A percentile compares a stretch with the other conserved stretches of the same genome.
Evolutionary conservation across 1,140 invertebrate genomes (phyloP).

Genomic region (Drosophila trapezifrons): DNA sequence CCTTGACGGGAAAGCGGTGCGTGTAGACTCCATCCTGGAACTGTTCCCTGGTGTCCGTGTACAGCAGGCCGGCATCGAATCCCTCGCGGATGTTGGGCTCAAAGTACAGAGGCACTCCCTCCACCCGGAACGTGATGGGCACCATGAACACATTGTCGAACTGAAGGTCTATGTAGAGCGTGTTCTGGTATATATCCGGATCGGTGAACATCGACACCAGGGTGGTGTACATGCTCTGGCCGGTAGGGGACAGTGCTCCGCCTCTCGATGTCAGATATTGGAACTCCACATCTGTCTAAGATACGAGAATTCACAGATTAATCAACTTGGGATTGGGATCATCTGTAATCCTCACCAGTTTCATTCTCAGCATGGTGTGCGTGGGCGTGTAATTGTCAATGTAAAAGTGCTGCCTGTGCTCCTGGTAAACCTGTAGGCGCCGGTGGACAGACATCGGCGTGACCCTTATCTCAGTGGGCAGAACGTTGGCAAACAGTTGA

Average conservation of each 20-base stretch:
- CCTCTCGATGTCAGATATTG: conserved; percentile 59
- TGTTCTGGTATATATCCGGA: conserved; percentile 72
- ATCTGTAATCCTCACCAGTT: conserved; percentile 49
- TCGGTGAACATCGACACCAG: conserved; percentile 60
- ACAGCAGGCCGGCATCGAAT: conserved; percentile 61
- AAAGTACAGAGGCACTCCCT: conserved; percentile 71
- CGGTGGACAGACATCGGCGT: conserved; percentile 32
- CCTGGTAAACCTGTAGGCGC: conserved; percentile 54
- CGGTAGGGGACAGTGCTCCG: conserved; percentile 47
- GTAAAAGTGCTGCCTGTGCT: conserved; percentile 50
- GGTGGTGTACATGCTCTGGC: conserved; percentile 73
- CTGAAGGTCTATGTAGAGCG: conserved; percentile 56
- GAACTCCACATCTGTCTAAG: conserved; percentile 40
- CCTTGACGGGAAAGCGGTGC: conserved; percentile 41
- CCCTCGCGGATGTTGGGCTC: conserved; percentile 59
- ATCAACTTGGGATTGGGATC: background rate
- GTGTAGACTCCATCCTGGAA: conserved; percentile 44
- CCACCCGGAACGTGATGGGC: conserved; percentile 64
- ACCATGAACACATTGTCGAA: conserved; percentile 63
- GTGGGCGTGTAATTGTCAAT: conserved; percentile 76
- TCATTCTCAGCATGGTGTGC: conserved; percentile 57
- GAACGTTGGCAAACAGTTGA: conserved; percentile 56
- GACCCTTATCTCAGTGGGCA: conserved; percentile 58
- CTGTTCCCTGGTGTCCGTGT: conserved; percentile 53
- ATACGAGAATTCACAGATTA: background rate